Base-by-base conservation (phyloP, 2,888 invertebrate genomes). In the Hyles lineata region DNA sequence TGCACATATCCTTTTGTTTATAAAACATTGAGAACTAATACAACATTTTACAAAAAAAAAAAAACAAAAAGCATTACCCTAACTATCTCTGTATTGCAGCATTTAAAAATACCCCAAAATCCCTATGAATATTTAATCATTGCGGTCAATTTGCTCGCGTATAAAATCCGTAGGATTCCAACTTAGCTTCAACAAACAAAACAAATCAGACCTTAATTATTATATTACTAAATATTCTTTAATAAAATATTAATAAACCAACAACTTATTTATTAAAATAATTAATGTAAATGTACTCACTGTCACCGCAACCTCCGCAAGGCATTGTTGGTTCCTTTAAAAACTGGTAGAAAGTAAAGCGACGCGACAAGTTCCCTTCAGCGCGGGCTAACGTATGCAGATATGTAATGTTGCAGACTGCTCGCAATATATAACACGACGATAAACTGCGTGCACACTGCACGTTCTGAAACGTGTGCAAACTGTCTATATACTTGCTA, bases 301-400 rank as follows among this genome's bases (percentile, higher is more conserved):
- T 87, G 75, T 93, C 93, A 77, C 89, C 91, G 79, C 94, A 94
- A 78, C 93, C 93, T 80, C 86, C 90, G 82, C 94, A 94, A 87
- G 93, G 94, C 94, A 94, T 94, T 79, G 89, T 91, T 76, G 73
- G 9, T 32, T 23, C 19, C 17, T 23, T 5, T 58, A 23, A 9
- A 32, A 52, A 70, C 21, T 69, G 5, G 9, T n/a, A 9, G 43
- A n/a, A 43, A 55, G 23, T 5, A 0, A 29, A 63, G 52, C 23
- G 43, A 70, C 25, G 15, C 71, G 52, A 63, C 63, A 43, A 0
- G 59, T 23, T 59, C 60, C 23, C 43, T 43, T 23, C 67, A 43
- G 23, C 17, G 67, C 43, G 23, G 15, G 50, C 23, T 21, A 15
- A 23, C 50, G 50, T 67, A 67, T 67, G 67, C 21, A 50, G 43